Evolutionary conservation across 1,140 invertebrate genomes (phyloP).

Genomic region (Mizuhopecten yessoensis): DNA sequence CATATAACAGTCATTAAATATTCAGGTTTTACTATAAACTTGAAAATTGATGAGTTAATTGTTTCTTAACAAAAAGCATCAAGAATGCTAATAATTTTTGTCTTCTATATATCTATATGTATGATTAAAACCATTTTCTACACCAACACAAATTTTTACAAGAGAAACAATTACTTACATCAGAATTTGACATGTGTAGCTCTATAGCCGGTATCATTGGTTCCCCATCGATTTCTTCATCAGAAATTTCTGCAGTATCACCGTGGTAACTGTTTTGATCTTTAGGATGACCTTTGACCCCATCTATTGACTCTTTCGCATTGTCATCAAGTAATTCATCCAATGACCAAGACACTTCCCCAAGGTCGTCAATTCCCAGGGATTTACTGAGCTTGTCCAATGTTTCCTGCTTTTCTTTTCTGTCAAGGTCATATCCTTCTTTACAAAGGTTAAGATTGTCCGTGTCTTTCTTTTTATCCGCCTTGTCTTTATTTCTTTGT

Average conservation of each 20-base stretch:
- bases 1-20: no score
- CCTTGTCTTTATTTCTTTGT: neutral
- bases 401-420: neutral
- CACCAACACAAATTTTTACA: no score
- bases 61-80: no score
- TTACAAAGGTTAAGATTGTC: neutral
- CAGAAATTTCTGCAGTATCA: neutral
- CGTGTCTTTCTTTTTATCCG: neutral
- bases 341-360: neutral
- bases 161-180: neutral
- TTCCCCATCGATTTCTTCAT: neutral
- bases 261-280: neutral
- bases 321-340: neutral
- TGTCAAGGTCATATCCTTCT: neutral
- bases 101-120: no score
- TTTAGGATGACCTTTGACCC: neutral
- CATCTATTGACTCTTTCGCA: neutral
- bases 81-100: no score
- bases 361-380: slow-evolving; percentile 30
- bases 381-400: neutral
- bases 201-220: neutral
- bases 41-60: no score
- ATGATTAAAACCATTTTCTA: no score
- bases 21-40: no score
- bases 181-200: slow-evolving; percentile 2